These are phyloP conservation scores for Vulpes ferrilata DNA, from an alignment of 2,113 vertebrate species.

Conservation along the genomic window DNA sequence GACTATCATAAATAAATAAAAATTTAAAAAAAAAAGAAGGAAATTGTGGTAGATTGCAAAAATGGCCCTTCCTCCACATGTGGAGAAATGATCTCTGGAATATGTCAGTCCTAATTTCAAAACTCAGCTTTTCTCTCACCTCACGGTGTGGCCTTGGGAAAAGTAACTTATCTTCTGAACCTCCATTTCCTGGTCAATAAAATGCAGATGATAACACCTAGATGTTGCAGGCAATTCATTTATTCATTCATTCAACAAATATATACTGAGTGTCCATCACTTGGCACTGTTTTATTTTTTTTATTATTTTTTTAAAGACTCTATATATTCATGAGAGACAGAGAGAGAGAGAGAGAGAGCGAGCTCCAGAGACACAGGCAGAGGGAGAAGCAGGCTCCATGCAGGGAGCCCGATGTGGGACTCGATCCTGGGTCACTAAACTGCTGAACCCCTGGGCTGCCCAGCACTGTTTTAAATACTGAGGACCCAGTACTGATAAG, in stretches of 20 bases:
- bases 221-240: slow-evolving; percentile 50
- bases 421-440: no score
- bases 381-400: no score
- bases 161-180: neutral
- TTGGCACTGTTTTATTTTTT: neutral
- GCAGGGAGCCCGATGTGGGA: no score
- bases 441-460: no score
- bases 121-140: neutral
- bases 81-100: neutral
- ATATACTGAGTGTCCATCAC: no score
- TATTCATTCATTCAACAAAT: slow-evolving; percentile 66
- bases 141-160: neutral
- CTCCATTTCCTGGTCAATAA: neutral
- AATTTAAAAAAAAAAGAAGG: neutral
- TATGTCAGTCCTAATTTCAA: neutral
- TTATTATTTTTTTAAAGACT: no score
- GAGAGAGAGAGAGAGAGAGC: no score
- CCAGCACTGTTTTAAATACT: neutral
- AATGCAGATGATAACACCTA: neutral
- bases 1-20: no score
- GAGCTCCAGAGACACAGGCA: no score
- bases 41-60: neutral
- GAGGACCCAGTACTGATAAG: neutral
- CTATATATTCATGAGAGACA: no score
- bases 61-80: neutral